Evolutionary conservation across 2,888 invertebrate genomes (phyloP).

Genomic region (Podabrus alpinus): DNA sequence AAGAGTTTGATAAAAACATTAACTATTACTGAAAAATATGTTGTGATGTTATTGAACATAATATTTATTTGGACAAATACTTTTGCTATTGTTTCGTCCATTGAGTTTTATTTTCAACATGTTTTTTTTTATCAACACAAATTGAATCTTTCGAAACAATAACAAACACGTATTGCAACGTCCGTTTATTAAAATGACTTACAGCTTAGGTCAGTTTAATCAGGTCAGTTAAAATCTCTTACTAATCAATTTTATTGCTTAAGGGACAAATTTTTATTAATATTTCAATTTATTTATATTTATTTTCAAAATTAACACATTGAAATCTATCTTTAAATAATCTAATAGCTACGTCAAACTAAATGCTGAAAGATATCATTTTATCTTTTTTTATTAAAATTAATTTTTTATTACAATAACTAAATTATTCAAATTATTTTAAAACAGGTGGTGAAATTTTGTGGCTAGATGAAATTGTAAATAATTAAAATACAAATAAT

Average conservation of each 20-base stretch:
- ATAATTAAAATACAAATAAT: neutral
- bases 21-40: constrained; percentile 10
- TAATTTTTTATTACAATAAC: neutral
- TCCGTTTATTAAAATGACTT: neutral
- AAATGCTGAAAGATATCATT: neutral
- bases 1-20: constrained; percentile 18
- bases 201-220: neutral
- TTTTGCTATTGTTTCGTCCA: neutral
- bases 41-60: constrained; percentile 5
- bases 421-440: neutral
- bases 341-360: neutral
- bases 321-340: neutral
- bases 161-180: neutral
- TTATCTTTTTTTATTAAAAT: neutral
- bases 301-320: neutral
- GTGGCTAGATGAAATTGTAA: neutral
- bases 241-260: constrained; percentile 1
- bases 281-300: neutral
- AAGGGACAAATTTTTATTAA: neutral
- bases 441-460: neutral
- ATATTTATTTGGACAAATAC: neutral
- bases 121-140: neutral
- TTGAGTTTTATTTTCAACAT: neutral
- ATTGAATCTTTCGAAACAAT: neutral
- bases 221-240: neutral